Base-by-base conservation (phyloP, 2,888 invertebrate genomes). In the Calliopum simillimum region DNA sequence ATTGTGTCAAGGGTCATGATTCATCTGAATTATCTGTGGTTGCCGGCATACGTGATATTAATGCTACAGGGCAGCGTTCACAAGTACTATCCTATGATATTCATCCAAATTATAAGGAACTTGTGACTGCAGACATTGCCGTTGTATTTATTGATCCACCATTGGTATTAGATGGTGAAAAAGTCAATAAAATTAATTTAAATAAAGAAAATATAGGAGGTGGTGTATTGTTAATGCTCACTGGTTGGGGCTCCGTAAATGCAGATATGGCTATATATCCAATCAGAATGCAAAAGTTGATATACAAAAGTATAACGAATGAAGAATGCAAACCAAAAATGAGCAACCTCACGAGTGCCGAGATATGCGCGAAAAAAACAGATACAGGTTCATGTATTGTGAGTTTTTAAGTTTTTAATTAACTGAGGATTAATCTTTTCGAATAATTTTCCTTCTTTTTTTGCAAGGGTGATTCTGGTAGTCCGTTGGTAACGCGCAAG, bases 371-470 rank as follows among this genome's bases (percentile, higher is more conserved):
- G 0, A 73, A 82, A 55, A 83, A 81, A 65, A 77, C 82, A 59
- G 79, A 84, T 13, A 82, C 84, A 70, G 86, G 86, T 0, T 86
- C 86, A 8, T 86, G 86, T 73, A 85, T 85, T 73, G 86, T 86
- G 65, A 79, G 84, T 78, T 14, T 16, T 6, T 41, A 43, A 12
- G 49, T 16, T 14, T 33, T 33, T 33, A 33, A 33, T 33, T 8
- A 3, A 3, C 13, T 3, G 16, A 44, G 11, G 11, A 33, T 63
- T 12, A 21, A 23, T 51, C 3, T 25, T 11, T 49, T n/a, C 13
- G 43, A 19, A 33, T 8, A 33, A 33, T 33, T 33, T n/a, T 55
- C 11, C 55, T 5, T 59, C 62, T 14, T 6, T 33, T 11, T 56
- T n/a, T 64, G 58, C 1, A 4, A 86, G 86, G 86, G 86, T 53